Evolutionary conservation across 2,888 invertebrate species (phyloP), one percentile per base, ranked within the genome.

Genomic region (Neria commutata): DNA sequence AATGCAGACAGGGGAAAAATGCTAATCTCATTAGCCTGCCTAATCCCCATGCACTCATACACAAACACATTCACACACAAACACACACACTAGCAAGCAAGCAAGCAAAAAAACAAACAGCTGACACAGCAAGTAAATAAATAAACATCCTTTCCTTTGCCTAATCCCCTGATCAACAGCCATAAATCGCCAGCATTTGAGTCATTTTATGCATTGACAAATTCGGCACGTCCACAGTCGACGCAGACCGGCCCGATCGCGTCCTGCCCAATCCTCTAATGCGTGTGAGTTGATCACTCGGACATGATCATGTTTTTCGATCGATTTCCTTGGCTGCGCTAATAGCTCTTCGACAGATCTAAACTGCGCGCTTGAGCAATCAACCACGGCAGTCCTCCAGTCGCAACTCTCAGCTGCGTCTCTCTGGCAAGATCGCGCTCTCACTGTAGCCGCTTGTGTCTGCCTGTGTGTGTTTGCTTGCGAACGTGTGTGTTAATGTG

Each of bases 401-500:
- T 52, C 45, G 23, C 2, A 45, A 17, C 19, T 14, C 45, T 45
- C 45, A n/a, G 70, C 62, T n/a, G 40, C 47, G 40, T 19, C 33
- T 6, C 16, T 33, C n/a, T n/a, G n/a, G n/a, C n/a, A 63, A 55
- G 64, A 58, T 47, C 40, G 54, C n/a, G 26, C 33, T 48, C 49
- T 45, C 58, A 29, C 14, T n/a, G n/a, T n/a, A n/a, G n/a, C n/a
- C 42, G 42, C 42, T 47, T 50, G 29, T 24, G 14, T 25, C 11
- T 33, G 14, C 29, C 4, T 14, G 10, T 11, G 17, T 25, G 11
- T 24, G 16, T 40, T 8, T 40, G 25, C 25, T 23, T 45, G 16
- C 26, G n/a, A 53, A 40, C 49, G 65, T 63, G 63, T 52, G 69
- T 69, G 69, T 73, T 75, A 76, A 76, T 73, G 73, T 74, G 72